These are phyloP conservation scores for Babyrousa celebensis DNA, from an alignment of 2,797 vertebrate genomes.

Conservation along the genomic window DNA sequence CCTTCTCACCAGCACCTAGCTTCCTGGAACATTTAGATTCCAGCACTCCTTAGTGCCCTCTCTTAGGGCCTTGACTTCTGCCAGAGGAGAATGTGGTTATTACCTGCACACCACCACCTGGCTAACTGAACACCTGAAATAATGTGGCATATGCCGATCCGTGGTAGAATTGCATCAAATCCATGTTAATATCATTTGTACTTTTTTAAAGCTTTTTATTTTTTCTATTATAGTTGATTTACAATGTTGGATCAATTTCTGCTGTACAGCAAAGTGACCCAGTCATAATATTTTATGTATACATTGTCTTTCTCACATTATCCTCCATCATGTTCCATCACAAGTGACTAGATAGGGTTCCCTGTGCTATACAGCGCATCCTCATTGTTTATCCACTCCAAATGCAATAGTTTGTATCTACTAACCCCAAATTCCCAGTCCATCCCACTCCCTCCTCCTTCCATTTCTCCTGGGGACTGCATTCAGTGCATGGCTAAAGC, in stretches of 20 bases:
- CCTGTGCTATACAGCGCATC: too few relatives aligned
- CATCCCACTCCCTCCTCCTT: too few relatives aligned
- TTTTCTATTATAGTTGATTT: too few relatives aligned
- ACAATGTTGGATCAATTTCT: too few relatives aligned
- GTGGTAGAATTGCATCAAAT: constrained; percentile 13
- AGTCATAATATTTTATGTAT: too few relatives aligned
- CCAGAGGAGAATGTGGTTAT: background rate
- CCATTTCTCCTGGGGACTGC: background rate
- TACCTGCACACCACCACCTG: background rate
- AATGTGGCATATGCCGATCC: background rate
- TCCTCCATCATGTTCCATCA: too few relatives aligned
- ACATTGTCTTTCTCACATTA: too few relatives aligned
- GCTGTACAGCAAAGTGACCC: too few relatives aligned
- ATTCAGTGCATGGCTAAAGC: background rate
- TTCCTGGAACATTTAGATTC: background rate
- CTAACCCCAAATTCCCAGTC: too few relatives aligned
- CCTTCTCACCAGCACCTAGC: background rate
- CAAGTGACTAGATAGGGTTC: too few relatives aligned
- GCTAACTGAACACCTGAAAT: background rate
- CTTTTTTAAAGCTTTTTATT: background rate
- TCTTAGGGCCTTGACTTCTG: background rate
- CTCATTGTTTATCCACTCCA: too few relatives aligned
- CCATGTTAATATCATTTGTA: background rate
- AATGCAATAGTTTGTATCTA: too few relatives aligned
- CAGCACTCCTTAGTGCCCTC: background rate